Conservation (phyloP, 2,888 invertebrate genomes). For the Chesias legatella region DNA sequence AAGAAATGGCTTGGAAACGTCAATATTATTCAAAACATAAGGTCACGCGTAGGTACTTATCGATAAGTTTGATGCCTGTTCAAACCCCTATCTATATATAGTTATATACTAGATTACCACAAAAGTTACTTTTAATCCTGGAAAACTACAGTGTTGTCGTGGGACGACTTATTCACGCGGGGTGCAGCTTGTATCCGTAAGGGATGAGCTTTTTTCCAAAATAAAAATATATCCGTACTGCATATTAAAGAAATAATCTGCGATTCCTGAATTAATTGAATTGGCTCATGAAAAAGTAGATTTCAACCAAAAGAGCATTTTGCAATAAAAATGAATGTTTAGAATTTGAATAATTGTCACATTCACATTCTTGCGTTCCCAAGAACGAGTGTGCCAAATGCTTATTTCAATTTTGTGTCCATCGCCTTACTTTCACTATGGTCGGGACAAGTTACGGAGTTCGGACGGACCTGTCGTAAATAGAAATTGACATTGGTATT, state of each 20-base stretch:
- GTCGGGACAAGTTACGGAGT: slow-evolving; percentile 23
- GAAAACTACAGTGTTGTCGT: no score
- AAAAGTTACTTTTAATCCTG: no score
- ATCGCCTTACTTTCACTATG: slow-evolving; percentile 17
- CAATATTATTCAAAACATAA: no score
- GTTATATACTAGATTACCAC: no score
- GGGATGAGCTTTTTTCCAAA: no score
- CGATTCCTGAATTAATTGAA: slow-evolving; percentile 20
- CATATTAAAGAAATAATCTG: slow-evolving; percentile 18
- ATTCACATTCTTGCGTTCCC: slow-evolving; percentile 30
- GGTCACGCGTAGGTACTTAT: no score
- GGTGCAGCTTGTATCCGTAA: no score
- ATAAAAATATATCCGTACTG: slow-evolving; percentile 8
- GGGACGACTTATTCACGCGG: no score
- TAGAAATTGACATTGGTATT: slow-evolving; percentile 61
- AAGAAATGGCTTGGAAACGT: no score
- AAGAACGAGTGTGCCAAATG: slow-evolving; percentile 33
- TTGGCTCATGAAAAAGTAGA: slow-evolving; percentile 17
- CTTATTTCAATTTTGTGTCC: slow-evolving; percentile 33
- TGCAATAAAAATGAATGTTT: slow-evolving; percentile 32
- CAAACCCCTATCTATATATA: no score
- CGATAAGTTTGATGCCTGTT: no score
- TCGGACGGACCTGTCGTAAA: slow-evolving; percentile 45
- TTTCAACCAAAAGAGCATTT: slow-evolving; percentile 24
- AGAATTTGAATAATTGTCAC: slow-evolving; percentile 32